Percentiles rank a stretch among this genome's conserved stretches.
Conservation (phyloP, 2,888 invertebrate genomes). For the Ellobium chinense region DNA sequence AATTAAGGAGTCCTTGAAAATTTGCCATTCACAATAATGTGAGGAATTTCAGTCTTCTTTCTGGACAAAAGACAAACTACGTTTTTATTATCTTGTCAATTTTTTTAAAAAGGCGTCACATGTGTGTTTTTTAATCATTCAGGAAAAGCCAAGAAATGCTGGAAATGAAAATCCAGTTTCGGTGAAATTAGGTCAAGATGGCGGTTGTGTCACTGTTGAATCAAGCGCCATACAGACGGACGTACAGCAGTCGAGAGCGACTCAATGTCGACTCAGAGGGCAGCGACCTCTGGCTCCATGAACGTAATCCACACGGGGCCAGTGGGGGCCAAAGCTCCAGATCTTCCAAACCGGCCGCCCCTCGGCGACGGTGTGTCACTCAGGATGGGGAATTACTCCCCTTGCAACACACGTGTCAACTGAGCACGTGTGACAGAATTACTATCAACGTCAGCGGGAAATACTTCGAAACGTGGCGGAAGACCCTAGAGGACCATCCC, state of each 20-base stretch:
- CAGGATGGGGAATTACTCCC: conserved; percentile 40
- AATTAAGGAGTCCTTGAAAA: no score
- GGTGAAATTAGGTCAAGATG: conserved; percentile 50
- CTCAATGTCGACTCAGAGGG: conserved; percentile 62
- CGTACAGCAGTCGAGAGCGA: conserved; percentile 62
- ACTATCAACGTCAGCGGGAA: conserved; percentile 78
- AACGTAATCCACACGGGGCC: conserved; percentile 1
- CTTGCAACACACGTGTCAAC: conserved; percentile 68
- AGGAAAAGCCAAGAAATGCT: background rate
- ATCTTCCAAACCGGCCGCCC: background rate
- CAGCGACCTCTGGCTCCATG: conserved; percentile 49
- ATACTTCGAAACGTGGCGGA: conserved; percentile 76
- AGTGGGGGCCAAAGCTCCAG: background rate
- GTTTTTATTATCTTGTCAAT: background rate
- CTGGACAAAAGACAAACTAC: background rate
- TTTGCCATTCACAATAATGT: background rate
- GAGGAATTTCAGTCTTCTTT: background rate
- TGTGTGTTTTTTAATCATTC: background rate
- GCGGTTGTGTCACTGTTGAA: conserved; percentile 70
- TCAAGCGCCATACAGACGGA: conserved; percentile 69
- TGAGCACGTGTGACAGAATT: conserved; percentile 74
- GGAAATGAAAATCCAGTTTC: background rate
- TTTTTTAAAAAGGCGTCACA: background rate
- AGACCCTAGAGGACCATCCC: conserved; percentile 75
- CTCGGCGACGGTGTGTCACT: conserved; percentile 37